A percentile compares a stretch with the other conserved stretches of the same genome.
phyloP scores from a whole-genome alignment of 1,140 invertebrate species.

The Varroa destructor region DNA sequence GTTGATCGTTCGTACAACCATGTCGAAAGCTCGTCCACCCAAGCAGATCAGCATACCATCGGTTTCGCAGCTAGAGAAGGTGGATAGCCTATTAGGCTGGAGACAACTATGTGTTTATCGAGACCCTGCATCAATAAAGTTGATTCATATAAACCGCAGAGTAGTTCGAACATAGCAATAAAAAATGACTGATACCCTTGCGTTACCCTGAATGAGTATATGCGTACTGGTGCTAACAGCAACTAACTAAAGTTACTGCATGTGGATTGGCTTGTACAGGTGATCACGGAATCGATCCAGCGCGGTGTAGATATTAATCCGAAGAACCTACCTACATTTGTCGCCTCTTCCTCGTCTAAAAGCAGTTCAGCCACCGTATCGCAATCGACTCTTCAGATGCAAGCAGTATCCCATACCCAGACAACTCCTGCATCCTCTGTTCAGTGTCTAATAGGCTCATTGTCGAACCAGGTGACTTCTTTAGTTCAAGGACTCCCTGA shows the following conservation, averaged over 20 bases:
- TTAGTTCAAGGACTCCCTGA: not conserved
- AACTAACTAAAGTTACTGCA: no score
- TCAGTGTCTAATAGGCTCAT: not conserved
- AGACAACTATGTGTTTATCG: no score
- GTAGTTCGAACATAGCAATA: no score
- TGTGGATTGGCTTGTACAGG: not conserved
- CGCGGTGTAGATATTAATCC: conserved; percentile 4
- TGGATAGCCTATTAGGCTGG: not conserved
- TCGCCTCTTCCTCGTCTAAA: not conserved
- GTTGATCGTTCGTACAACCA: not conserved
- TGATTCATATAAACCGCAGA: no score
- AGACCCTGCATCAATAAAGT: no score
- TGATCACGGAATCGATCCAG: conserved; percentile 12
- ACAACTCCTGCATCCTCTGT: not conserved
- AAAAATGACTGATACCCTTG: no score
- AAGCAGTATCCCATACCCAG: not conserved
- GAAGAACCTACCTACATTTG: conserved; percentile 11
- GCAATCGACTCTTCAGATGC: no score
- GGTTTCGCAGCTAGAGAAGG: conserved; percentile 23
- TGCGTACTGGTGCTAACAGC: no score
- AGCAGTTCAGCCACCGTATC: not conserved
- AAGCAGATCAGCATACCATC: conserved; percentile 27
- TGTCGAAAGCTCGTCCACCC: not conserved
- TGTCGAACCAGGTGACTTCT: not conserved
- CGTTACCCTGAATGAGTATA: no score